Evolutionary conservation across 2,888 invertebrate genomes (phyloP), one percentile per base, ranked within the genome.

Genomic region (Hirtodrosophila duncani): DNA sequence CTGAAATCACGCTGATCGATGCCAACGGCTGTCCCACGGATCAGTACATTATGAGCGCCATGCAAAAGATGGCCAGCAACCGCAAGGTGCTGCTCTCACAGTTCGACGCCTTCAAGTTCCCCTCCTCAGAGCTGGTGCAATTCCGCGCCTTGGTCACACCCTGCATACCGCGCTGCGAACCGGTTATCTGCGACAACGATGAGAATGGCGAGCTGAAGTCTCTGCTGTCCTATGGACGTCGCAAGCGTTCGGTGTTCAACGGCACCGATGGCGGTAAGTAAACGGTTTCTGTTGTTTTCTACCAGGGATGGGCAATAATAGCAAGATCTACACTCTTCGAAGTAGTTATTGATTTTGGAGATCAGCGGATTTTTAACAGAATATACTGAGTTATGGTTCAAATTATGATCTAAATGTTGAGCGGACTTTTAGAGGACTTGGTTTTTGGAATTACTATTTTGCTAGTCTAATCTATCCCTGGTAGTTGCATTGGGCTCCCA

Each of bases 21-120:
- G 93, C 94, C 71, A 91, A 93, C 75, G 97, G 97, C 84, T 97
- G 96, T 86, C 97, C 97, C 33, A 96, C 96, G 41, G 96, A 97
- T 87, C 94, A 95, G 84, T 94, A 94, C 87, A 96, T 97, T 87
- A 95, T 97, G 96, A 95, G 96, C 96, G 94, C 95, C 29, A 90
- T 96, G 67, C 93, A 93, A 88, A 94, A 95, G 87, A 93, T 94
- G 39, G 89, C 91, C 41, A 89, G 91, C 79, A 91, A 92, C 67
- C 93, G 93, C 88, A 95, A 94, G 91, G 92, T 94, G 82, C 89
- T 97, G 67, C 88, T 95, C 63, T 95, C 96, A 39, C 93, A 95
- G 88, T 96, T 97, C 88, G 96, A 97, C 87, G 96, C 96, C 34
- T 97, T 97, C 91, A 97, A 97, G 87, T 97, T 97, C 89, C 96